phyloP scores from a whole-genome alignment of 2,888 invertebrate genomes.

The Encarsia formosa region DNA sequence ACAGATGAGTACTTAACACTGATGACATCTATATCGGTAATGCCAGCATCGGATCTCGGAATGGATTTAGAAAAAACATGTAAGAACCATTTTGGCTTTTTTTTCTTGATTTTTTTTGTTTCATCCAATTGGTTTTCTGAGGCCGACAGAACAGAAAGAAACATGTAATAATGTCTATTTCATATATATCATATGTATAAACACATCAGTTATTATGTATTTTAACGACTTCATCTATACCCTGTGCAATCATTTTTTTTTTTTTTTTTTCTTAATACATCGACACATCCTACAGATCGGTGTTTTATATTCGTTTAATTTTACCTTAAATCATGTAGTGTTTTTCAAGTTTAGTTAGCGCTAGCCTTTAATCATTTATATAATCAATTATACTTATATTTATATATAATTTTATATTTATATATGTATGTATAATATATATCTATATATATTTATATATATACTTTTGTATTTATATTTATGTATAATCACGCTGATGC shows the following conservation, averaged over 20 bases:
- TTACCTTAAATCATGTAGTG: constrained; percentile 22
- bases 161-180: constrained; percentile 29
- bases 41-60: constrained; percentile 34
- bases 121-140: constrained; percentile 37
- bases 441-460: constrained; percentile 31
- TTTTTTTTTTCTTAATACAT: constrained; percentile 43
- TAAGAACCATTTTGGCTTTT: constrained; percentile 41
- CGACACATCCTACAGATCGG: constrained; percentile 47
- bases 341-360: constrained; percentile 15
- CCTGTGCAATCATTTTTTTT: constrained; percentile 44
- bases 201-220: constrained; percentile 48
- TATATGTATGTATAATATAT: constrained; percentile 39
- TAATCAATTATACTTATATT: constrained; percentile 29
- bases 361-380: constrained; percentile 35
- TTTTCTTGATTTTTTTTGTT: constrained; percentile 31
- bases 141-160: constrained; percentile 50
- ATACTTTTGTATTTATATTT: constrained; percentile 34
- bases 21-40: constrained; percentile 42
- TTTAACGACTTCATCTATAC: constrained; percentile 52
- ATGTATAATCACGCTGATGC: constrained; percentile 47
- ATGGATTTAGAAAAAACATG: constrained; percentile 44
- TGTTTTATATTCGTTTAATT: constrained; percentile 40
- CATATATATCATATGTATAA: constrained; percentile 40
- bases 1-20: constrained; percentile 38
- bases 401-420: constrained; percentile 31